These are phyloP conservation scores for Plutomurus gul DNA, from an alignment of 1,140 invertebrate species.

Conservation along the genomic window DNA sequence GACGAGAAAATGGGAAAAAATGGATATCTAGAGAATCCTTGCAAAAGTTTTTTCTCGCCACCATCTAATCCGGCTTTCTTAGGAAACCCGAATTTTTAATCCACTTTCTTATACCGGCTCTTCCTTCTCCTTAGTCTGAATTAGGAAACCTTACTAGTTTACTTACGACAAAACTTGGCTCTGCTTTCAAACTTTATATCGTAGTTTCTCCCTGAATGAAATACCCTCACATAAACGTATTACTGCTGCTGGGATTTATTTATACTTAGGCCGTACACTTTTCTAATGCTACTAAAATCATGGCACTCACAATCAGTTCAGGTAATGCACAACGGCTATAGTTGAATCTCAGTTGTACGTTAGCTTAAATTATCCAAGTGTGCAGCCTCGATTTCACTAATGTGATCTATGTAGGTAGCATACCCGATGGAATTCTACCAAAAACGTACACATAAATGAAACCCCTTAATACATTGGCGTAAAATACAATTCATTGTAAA, in stretches of 20 bases:
- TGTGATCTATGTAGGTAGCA: too few relatives aligned
- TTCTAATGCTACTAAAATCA: not conserved
- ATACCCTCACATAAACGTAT: constrained; percentile 33
- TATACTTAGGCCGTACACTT: not conserved
- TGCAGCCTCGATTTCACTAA: not conserved
- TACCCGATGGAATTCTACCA: too few relatives aligned
- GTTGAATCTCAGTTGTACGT: not conserved
- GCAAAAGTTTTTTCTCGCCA: constrained; percentile 45
- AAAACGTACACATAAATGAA: too few relatives aligned
- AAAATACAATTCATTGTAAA: not conserved
- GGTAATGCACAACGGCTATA: not conserved
- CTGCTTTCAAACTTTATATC: constrained; percentile 9
- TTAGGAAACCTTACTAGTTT: constrained; percentile 19
- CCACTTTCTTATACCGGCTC: constrained; percentile 44
- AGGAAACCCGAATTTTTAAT: constrained; percentile 52
- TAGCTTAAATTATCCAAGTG: not conserved
- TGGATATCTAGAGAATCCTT: constrained; percentile 41
- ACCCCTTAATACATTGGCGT: too few relatives aligned
- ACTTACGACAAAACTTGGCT: constrained; percentile 22
- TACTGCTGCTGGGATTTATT: not conserved
- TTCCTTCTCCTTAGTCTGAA: constrained; percentile 23
- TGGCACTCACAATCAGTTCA: not conserved
- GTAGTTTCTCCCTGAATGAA: not conserved
- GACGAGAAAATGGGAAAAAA: constrained; percentile 28
- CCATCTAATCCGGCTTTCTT: constrained; percentile 48